A percentile compares a stretch with the other conserved stretches of the same genome.
phyloP scores from a whole-genome alignment of 2,888 invertebrate species.

The Erannis defoliaria region DNA sequence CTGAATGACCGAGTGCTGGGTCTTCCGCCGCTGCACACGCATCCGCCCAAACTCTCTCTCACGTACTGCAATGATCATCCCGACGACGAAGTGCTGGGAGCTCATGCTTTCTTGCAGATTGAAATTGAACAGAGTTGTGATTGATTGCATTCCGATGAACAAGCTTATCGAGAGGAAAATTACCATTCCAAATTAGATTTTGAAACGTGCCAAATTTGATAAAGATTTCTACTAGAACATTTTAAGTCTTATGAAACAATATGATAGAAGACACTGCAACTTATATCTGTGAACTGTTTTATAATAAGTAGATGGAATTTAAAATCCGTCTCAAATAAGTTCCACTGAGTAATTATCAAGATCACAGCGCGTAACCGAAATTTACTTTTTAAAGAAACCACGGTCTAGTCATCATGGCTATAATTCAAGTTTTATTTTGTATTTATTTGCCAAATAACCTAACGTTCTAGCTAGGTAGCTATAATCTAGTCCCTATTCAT shows the following conservation, averaged over 20 bases:
- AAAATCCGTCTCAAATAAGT: conserved; percentile 2
- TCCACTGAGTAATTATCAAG: conserved; percentile 18
- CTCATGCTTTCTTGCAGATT: conserved; percentile 38
- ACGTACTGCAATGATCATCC: conserved; percentile 42
- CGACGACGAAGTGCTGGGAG: conserved; percentile 30
- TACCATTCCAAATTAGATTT: not conserved
- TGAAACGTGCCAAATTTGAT: conserved; percentile 2
- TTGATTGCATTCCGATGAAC: conserved; percentile 10
- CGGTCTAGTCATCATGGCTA: conserved; percentile 7
- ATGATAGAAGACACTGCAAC: not conserved
- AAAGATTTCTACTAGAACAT: conserved; percentile 2
- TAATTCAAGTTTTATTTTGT: conserved; percentile 6
- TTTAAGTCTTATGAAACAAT: not conserved
- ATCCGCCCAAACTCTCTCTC: conserved; percentile 64
- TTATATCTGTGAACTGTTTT: not conserved
- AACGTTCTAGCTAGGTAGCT: conserved; percentile 17
- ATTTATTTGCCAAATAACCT: not conserved
- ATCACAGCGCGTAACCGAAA: conserved; percentile 17
- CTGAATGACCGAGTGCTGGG: conserved; percentile 63
- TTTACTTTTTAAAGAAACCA: not conserved
- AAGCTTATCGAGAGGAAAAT: not conserved
- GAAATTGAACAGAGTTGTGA: conserved; percentile 33
- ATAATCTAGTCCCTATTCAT: not conserved
- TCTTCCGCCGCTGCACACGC: conserved; percentile 64
- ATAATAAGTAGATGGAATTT: not conserved